phyloP scores from a whole-genome alignment of 2,888 invertebrate genomes.

The Minunthozetes semirufus region DNA sequence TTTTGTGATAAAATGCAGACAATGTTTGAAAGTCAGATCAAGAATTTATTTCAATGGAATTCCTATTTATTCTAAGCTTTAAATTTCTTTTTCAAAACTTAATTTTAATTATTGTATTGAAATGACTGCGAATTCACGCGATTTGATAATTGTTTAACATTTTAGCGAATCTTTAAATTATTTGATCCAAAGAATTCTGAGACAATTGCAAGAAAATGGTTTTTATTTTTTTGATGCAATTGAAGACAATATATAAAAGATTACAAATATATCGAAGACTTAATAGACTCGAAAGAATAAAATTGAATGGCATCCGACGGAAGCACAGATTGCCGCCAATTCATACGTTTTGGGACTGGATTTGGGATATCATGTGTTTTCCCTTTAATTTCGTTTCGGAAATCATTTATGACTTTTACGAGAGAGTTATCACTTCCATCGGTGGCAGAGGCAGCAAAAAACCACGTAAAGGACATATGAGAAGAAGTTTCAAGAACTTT shows the following conservation, averaged over 20 bases:
- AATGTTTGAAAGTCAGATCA: too few relatives aligned
- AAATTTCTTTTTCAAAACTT: too few relatives aligned
- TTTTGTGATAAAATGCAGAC: too few relatives aligned
- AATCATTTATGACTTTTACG: neutral
- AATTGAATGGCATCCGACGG: neutral
- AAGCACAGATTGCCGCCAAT: neutral
- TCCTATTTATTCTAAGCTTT: too few relatives aligned
- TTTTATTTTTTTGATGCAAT: neutral
- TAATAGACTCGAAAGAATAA: neutral
- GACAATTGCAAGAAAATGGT: neutral
- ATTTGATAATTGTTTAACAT: too few relatives aligned
- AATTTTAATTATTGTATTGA: too few relatives aligned
- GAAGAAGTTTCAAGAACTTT: neutral
- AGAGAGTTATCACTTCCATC: neutral
- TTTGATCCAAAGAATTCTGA: too few relatives aligned
- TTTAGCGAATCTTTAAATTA: too few relatives aligned
- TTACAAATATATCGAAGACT: neutral
- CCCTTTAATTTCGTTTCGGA: neutral
- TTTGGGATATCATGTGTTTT: neutral
- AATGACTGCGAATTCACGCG: too few relatives aligned
- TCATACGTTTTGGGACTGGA: neutral
- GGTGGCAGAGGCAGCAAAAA: neutral
- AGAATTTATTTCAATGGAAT: too few relatives aligned
- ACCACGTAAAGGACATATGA: neutral
- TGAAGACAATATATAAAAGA: neutral